Evolutionary conservation across 2,113 vertebrate species (phyloP).

Genomic region (Aphyosemion australe): DNA sequence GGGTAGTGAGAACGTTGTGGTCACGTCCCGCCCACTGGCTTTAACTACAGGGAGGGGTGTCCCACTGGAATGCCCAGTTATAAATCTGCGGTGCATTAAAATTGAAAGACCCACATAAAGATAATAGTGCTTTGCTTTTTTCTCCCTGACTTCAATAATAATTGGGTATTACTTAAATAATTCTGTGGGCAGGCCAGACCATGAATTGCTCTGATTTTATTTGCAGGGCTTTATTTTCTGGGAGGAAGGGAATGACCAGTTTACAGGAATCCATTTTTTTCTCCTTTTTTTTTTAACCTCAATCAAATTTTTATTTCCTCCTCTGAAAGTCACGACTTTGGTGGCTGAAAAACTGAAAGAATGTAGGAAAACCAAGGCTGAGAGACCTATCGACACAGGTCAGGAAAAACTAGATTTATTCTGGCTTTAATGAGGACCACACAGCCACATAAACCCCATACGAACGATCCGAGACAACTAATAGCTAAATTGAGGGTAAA

Average conservation of each 20-base stretch:
- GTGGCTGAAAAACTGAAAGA: conserved; percentile 47
- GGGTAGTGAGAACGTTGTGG: conserved; percentile 67
- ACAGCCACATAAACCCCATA: conserved; percentile 58
- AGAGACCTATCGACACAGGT: conserved; percentile 3
- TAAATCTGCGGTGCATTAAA: conserved; percentile 87
- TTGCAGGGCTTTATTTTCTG: conserved; percentile 72
- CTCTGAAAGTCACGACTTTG: conserved; percentile 39
- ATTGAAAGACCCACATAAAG: conserved; percentile 88
- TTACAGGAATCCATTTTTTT: conserved; percentile 76
- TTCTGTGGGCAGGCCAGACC: conserved; percentile 81
- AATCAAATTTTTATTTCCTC: conserved; percentile 39
- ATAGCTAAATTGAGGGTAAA: conserved; percentile 66
- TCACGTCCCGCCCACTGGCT: conserved; percentile 72
- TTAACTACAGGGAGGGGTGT: conserved; percentile 81
- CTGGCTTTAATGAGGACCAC: conserved; percentile 70
- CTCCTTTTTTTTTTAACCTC: conserved; percentile 31
- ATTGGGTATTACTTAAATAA: conserved; percentile 86
- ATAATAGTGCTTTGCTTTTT: conserved; percentile 83
- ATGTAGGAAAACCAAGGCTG: conserved; percentile 21
- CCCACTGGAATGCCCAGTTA: conserved; percentile 82
- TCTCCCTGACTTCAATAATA: conserved; percentile 82
- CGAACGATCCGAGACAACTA: conserved; percentile 55
- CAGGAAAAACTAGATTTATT: conserved; percentile 26
- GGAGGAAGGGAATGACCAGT: conserved; percentile 39
- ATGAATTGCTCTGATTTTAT: conserved; percentile 78